Evolutionary conservation across 64 coral and sea anemone species (phyloP).

Genomic region (Catalaphyllia jardinei): DNA sequence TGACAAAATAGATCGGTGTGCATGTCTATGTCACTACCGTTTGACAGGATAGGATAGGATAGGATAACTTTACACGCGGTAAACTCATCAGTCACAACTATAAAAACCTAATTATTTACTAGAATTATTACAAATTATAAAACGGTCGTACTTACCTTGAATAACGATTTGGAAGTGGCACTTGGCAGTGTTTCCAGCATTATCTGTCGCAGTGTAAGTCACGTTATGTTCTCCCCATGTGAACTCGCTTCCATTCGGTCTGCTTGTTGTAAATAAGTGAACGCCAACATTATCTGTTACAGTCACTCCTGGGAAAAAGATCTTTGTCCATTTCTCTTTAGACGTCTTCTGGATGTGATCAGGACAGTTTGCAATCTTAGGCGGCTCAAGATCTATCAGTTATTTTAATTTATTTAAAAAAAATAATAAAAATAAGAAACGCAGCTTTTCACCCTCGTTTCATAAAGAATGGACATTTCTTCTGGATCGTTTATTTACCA

Average conservation of each 20-base stretch:
- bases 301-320: conserved; percentile 19
- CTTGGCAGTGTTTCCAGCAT: conserved; percentile 24
- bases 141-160: conserved; percentile 15
- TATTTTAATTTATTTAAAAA: too few species aligned
- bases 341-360: neutral
- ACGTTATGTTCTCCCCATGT: conserved; percentile 42
- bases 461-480: too few species aligned
- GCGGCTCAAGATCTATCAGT: conserved; percentile 23
- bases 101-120: too few species aligned
- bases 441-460: too few species aligned
- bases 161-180: conserved; percentile 31
- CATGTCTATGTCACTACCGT: too few species aligned
- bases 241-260: conserved; percentile 37
- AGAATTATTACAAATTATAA: too few species aligned
- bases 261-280: neutral
- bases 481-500: too few species aligned
- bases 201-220: conserved; percentile 19
- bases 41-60: too few species aligned
- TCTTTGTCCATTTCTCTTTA: neutral
- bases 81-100: too few species aligned
- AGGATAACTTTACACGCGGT: too few species aligned
- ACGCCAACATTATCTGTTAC: conserved; percentile 48
- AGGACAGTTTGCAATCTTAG: conserved; percentile 3
- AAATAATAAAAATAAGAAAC: neutral
- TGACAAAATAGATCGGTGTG: too few species aligned